Conservation (phyloP, 2,888 invertebrate species). For the Gandaritis pyraliata region DNA sequence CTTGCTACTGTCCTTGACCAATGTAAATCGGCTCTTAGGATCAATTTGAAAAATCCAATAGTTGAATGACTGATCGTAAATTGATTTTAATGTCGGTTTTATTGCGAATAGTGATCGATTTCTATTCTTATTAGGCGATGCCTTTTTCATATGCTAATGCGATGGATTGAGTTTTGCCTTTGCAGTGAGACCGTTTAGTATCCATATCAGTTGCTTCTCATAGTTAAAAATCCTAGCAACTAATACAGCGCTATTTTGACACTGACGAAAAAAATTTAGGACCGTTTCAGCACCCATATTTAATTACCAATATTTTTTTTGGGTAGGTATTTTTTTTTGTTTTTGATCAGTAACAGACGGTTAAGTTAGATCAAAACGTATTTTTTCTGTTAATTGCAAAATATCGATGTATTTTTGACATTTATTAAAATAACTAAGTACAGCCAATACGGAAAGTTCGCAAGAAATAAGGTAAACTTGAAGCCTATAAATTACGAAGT, state of each 20-base stretch:
- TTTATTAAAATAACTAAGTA: too few species aligned
- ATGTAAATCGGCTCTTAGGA: neutral
- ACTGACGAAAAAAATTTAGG: too few species aligned
- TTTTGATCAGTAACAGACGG: too few species aligned
- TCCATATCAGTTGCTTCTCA: neutral
- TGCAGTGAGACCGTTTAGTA: neutral
- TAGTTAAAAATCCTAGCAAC: neutral
- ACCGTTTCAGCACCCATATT: too few species aligned
- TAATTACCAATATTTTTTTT: too few species aligned
- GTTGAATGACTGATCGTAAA: conserved; percentile 67
- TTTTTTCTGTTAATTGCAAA: too few species aligned
- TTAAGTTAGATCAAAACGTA: too few species aligned
- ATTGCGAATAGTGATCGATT: conserved; percentile 72
- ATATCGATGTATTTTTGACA: too few species aligned
- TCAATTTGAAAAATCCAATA: conserved; percentile 34
- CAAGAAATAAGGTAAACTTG: conserved; percentile 49
- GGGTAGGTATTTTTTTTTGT: too few species aligned
- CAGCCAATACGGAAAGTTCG: conserved; percentile 19
- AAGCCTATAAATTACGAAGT: conserved; percentile 40
- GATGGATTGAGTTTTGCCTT: conserved; percentile 46
- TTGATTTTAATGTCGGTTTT: conserved; percentile 79
- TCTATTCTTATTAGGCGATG: conserved; percentile 61
- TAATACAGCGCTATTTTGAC: too few species aligned
- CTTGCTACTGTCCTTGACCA: too few species aligned
- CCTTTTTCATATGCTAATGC: conserved; percentile 78